These are phyloP conservation scores for Aspidiotus destructor DNA, from an alignment of 2,888 invertebrate species.

Conservation along the genomic window DNA sequence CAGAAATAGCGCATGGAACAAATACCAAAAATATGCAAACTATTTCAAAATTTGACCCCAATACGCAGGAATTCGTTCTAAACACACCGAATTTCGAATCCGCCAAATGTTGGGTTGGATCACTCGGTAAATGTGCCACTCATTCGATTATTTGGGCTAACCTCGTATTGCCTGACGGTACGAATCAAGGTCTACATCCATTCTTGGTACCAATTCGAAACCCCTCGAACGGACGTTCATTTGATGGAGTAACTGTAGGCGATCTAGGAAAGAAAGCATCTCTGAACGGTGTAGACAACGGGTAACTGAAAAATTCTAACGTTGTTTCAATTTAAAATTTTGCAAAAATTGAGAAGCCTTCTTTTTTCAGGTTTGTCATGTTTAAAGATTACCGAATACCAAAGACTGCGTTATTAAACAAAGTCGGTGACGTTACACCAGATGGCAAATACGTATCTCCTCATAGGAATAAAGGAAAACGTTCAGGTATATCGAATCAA, in stretches of 20 bases:
- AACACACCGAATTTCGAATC: conserved; percentile 90
- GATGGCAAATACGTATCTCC: conserved; percentile 81
- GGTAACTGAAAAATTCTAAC: conserved; percentile 48
- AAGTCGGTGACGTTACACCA: conserved; percentile 78
- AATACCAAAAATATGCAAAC: conserved; percentile 87
- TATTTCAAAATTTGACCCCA: conserved; percentile 73
- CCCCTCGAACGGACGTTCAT: conserved; percentile 57
- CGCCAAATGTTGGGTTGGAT: conserved; percentile 94
- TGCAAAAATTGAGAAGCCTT: neutral
- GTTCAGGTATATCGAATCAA: conserved; percentile 51
- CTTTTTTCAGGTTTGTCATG: conserved; percentile 59
- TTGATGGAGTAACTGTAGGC: conserved; percentile 72
- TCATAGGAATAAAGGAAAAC: conserved; percentile 77
- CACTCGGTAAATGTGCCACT: conserved; percentile 73
- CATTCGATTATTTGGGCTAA: conserved; percentile 84
- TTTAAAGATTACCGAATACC: conserved; percentile 83
- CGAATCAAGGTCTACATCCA: conserved; percentile 72
- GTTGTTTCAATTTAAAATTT: neutral
- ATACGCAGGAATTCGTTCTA: conserved; percentile 68
- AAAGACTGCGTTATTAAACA: conserved; percentile 70
- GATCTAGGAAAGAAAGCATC: conserved; percentile 90
- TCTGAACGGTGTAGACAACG: conserved; percentile 87
- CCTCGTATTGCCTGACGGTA: conserved; percentile 65
- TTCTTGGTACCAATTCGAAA: conserved; percentile 82
- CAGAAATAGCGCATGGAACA: conserved; percentile 90